Base-by-base conservation (phyloP, 2,113 vertebrate genomes). In the Sinocyclocheilus grahami region DNA sequence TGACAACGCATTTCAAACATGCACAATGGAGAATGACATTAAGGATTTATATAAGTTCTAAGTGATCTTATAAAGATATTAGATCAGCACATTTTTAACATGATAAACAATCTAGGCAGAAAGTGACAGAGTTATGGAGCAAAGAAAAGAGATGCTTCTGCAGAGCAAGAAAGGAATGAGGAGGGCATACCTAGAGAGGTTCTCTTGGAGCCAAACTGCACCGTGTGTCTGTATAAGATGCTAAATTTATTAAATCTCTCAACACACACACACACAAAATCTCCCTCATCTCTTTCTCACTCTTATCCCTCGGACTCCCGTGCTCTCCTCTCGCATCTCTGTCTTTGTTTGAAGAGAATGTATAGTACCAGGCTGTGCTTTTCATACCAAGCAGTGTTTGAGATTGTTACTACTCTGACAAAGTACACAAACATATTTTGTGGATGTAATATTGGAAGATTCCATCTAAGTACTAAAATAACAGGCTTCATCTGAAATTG, bases 161-260 rank as follows among this genome's bases (percentile, higher is more conserved):
- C 14, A 27, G 74, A 51, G 33, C 30, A 55, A 33, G 30, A 60
- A 37, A 78, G 9, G 13, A 8, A 55, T 78, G 75, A 77, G 75
- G 3, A 33, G 14, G 27, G 24, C 48, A 78, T 24, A 78, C 48
- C 24, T 18, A 77, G 42, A 33, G 14, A 53, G 16, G 27, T 78
- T 33, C 53, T 20, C 53, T 78, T 33, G 30, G 30, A 78, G 77
- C 53, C 53, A 60, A 79, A 60, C 55, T 74, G 24, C 33, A 53
- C 20, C 6, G 8, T 53, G 53, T 81, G 55, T 51, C 53, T 30
- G n/a, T n/a, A 18, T 74, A 18, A 86, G 67, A 39, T 11, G 46
- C 60, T 80, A 78, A 42, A 82, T 85, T 37, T 87, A 55, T 85
- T 88, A 81, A 82, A 85, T 33, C 67, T 72, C 65, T 87, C 18